These are phyloP conservation scores for Campylomormyrus tamandua DNA, from an alignment of 2,113 vertebrate genomes.

Conservation along the genomic window DNA sequence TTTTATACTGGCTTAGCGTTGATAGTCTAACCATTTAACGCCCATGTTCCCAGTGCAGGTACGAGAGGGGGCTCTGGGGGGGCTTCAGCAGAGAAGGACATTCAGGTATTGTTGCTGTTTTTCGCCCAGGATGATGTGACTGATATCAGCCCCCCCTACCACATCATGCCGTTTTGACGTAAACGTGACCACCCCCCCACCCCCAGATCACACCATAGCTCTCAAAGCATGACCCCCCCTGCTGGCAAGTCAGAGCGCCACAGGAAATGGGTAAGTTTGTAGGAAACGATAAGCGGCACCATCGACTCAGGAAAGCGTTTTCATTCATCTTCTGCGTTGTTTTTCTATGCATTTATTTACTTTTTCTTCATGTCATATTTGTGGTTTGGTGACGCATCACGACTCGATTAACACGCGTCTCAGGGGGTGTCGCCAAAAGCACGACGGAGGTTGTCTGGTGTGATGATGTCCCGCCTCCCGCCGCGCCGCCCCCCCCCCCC, in stretches of 20 bases:
- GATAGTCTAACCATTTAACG: background rate
- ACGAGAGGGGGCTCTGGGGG: background rate
- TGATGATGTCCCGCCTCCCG: too few relatives aligned
- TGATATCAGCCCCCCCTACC: slow-evolving; percentile 29
- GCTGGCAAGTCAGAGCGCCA: slow-evolving; percentile 40
- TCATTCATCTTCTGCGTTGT: slow-evolving; percentile 27
- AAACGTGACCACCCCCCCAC: slow-evolving; percentile 41
- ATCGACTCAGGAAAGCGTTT: slow-evolving; percentile 21
- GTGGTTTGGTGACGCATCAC: slow-evolving; percentile 30
- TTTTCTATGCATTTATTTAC: slow-evolving; percentile 26
- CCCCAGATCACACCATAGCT: slow-evolving; percentile 30
- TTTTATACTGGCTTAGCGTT: background rate
- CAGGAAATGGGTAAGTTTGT: slow-evolving; percentile 38
- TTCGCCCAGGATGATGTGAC: background rate
- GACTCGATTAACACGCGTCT: slow-evolving; percentile 46
- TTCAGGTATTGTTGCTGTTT: background rate
- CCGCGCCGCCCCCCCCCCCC: too few relatives aligned
- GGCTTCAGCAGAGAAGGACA: background rate
- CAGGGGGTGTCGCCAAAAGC: slow-evolving; percentile 16
- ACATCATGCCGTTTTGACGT: slow-evolving; percentile 52
- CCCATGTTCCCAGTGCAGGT: background rate
- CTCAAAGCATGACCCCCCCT: slow-evolving; percentile 35
- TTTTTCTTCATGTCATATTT: slow-evolving; percentile 29
- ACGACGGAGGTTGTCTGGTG: background rate
- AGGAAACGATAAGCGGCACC: slow-evolving; percentile 38